phyloP scores from a whole-genome alignment of 2,113 vertebrate species.

The Pholis gunnellus region DNA sequence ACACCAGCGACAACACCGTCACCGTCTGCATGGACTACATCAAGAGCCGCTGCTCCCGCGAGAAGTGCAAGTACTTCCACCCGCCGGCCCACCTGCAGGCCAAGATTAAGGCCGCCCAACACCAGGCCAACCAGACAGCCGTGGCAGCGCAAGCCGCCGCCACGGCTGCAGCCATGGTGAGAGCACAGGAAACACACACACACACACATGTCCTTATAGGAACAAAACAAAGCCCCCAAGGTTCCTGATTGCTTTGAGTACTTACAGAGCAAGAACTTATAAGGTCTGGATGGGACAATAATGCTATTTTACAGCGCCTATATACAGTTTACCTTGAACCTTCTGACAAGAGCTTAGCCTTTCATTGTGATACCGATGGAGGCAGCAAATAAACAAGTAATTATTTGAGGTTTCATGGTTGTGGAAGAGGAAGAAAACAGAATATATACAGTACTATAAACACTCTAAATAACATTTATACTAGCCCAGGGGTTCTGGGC shows the following conservation, averaged over 20 bases:
- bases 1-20: conserved; percentile 99
- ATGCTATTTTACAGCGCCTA: conserved; percentile 29
- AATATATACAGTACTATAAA: neutral
- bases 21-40: conserved; percentile 99
- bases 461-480: neutral
- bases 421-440: neutral
- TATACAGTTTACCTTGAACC: conserved; percentile 18
- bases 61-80: conserved; percentile 99
- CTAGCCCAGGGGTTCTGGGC: neutral
- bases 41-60: conserved; percentile 99
- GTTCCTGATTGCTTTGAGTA: conserved; percentile 24
- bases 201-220: conserved; percentile 8
- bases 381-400: conserved; percentile 24
- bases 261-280: conserved; percentile 7
- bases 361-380: conserved; percentile 7
- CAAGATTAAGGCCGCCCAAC: conserved; percentile 98
- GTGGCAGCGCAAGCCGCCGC: conserved; percentile 95
- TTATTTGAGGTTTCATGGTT: conserved; percentile 33
- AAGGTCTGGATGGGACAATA: conserved; percentile 21
- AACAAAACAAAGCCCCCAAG: conserved; percentile 7
- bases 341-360: conserved; percentile 1
- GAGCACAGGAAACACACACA: conserved; percentile 59
- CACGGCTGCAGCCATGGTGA: conserved; percentile 95
- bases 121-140: conserved; percentile 97
- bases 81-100: conserved; percentile 99